phyloP scores from a whole-genome alignment of 2,888 invertebrate genomes.

The Taphrorychus bicolor region DNA sequence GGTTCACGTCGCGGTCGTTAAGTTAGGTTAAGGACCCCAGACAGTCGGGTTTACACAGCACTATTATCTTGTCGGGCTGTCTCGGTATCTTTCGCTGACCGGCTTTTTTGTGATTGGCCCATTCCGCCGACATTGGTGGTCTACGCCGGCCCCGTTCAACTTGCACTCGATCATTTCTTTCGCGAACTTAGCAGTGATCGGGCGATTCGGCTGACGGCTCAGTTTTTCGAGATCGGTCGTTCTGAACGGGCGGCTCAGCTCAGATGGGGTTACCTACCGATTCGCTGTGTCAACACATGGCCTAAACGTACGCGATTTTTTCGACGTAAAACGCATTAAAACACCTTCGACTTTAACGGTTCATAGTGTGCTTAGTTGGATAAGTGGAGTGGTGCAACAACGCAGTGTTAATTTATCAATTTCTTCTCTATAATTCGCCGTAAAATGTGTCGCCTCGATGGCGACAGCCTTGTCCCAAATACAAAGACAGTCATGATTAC shows the following conservation, averaged over 20 bases:
- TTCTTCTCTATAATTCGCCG: constrained; percentile 12
- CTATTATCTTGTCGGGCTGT: constrained; percentile 24
- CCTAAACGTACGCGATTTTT: not conserved
- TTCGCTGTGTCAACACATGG: not conserved
- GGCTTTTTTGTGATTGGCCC: constrained; percentile 28
- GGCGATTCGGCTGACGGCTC: constrained; percentile 16
- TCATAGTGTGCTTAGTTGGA: constrained; percentile 17
- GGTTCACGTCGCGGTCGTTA: constrained; percentile 57
- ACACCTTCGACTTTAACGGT: not conserved
- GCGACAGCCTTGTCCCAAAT: constrained; percentile 41
- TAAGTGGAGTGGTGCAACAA: constrained; percentile 26
- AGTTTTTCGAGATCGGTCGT: not conserved
- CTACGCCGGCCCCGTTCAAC: constrained; percentile 41
- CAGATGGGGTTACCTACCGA: not conserved
- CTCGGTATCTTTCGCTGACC: constrained; percentile 36
- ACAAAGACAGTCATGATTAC: constrained; percentile 40
- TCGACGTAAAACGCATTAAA: not conserved
- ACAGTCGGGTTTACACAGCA: constrained; percentile 58
- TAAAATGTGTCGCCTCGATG: constrained; percentile 28
- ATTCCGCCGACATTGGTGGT: constrained; percentile 41
- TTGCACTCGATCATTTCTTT: constrained; percentile 38
- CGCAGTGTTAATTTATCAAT: not conserved
- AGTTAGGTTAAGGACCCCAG: constrained; percentile 63
- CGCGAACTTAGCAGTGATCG: constrained; percentile 20
- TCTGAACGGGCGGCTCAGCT: not conserved